Conservation (phyloP, 2,888 invertebrate species). For the Geotrupes spiniger region DNA sequence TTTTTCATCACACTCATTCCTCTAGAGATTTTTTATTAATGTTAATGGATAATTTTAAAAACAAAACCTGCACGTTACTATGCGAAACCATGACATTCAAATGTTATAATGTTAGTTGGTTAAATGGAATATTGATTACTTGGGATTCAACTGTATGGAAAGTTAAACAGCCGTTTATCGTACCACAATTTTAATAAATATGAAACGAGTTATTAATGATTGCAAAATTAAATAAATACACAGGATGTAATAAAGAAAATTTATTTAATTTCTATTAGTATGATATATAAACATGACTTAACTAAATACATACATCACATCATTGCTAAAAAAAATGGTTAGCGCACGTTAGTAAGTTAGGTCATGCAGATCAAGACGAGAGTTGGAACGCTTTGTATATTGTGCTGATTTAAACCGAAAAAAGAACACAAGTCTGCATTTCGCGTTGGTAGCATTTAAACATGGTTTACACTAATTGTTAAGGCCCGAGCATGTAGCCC, state of each 20-base stretch:
- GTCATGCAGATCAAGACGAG: slow-evolving; percentile 28
- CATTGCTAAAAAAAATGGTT: slow-evolving; percentile 45
- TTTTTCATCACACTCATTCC: too few relatives aligned
- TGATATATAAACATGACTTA: slow-evolving; percentile 49
- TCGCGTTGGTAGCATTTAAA: slow-evolving; percentile 13
- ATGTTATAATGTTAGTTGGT: too few relatives aligned
- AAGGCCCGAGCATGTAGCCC: slow-evolving; percentile 30
- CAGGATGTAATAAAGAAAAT: slow-evolving; percentile 41
- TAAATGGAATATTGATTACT: too few relatives aligned
- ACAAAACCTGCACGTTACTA: too few relatives aligned
- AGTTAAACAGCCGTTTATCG: too few relatives aligned
- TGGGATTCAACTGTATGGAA: too few relatives aligned
- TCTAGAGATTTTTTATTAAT: too few relatives aligned
- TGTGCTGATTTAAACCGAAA: slow-evolving; percentile 26
- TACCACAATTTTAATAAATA: too few relatives aligned
- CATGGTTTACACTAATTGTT: slow-evolving; percentile 18
- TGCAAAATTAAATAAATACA: slow-evolving; percentile 11
- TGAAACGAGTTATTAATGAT: too few relatives aligned
- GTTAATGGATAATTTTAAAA: too few relatives aligned
- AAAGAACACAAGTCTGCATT: slow-evolving; percentile 27
- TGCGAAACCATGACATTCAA: too few relatives aligned
- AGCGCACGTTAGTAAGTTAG: slow-evolving; percentile 29
- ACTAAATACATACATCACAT: slow-evolving; percentile 49
- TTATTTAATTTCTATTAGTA: slow-evolving; percentile 48
- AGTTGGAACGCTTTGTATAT: slow-evolving; percentile 21